A percentile compares a stretch with the other conserved stretches of the same genome.
These are phyloP conservation scores for Julus scandinavius DNA, from an alignment of 2,888 invertebrate species.

Conservation along the genomic window DNA sequence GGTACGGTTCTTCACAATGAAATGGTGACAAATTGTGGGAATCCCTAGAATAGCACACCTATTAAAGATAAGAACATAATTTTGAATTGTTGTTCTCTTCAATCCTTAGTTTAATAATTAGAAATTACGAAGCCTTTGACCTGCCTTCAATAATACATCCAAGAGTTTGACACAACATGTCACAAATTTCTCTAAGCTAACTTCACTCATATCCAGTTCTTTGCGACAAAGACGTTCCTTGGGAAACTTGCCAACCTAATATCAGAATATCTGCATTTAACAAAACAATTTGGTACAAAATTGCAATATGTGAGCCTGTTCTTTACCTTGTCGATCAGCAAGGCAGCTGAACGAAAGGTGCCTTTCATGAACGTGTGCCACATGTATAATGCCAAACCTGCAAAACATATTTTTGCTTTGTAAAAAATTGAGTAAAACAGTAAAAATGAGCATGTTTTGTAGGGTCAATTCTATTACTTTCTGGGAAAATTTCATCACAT, in stretches of 20 bases:
- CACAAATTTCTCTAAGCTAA: slow-evolving; percentile 65
- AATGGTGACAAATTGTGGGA: slow-evolving; percentile 25
- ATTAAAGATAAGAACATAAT: background rate
- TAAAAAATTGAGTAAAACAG: too few relatives aligned
- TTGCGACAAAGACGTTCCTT: slow-evolving; percentile 80
- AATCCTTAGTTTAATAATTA: too few relatives aligned
- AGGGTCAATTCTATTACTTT: too few relatives aligned
- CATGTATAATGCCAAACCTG: slow-evolving; percentile 83
- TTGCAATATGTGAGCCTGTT: background rate
- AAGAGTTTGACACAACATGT: slow-evolving; percentile 68
- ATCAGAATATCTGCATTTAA: slow-evolving; percentile 6
- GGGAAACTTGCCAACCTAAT: slow-evolving; percentile 76
- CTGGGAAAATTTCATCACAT: too few relatives aligned
- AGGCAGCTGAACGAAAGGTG: slow-evolving; percentile 78
- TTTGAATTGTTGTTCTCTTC: too few relatives aligned
- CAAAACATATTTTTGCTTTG: too few relatives aligned
- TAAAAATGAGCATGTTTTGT: too few relatives aligned
- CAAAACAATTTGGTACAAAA: background rate
- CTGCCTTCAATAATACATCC: slow-evolving; percentile 72
- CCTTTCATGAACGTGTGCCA: slow-evolving; percentile 91
- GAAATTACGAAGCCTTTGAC: too few relatives aligned
- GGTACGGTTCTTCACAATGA: slow-evolving; percentile 64
- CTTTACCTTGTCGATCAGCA: slow-evolving; percentile 77
- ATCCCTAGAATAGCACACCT: slow-evolving; percentile 25
- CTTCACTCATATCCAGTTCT: slow-evolving; percentile 66